Conservation (phyloP, 2,113 vertebrate genomes). For the Corythoichthys intestinalis region DNA sequence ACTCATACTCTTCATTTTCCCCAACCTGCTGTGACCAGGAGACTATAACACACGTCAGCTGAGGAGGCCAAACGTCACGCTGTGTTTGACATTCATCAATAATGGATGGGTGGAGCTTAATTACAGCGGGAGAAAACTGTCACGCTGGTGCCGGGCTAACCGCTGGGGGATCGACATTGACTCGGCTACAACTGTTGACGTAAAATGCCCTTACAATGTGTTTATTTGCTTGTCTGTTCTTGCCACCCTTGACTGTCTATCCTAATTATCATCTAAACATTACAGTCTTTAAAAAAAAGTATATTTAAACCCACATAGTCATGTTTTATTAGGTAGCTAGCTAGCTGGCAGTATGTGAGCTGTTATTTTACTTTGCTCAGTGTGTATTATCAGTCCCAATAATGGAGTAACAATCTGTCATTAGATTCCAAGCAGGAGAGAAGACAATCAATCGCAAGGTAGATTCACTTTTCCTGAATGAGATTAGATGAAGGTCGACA, state of each 20-base stretch:
- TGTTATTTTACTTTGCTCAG: background rate
- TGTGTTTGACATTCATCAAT: conserved; percentile 77
- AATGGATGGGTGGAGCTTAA: conserved; percentile 72
- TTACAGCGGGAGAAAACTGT: conserved; percentile 61
- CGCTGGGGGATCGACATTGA: conserved; percentile 48
- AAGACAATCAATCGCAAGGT: background rate
- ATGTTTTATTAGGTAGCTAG: background rate
- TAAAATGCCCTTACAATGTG: conserved; percentile 39
- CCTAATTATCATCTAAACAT: background rate
- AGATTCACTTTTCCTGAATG: conserved; percentile 33
- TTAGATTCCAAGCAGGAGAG: background rate
- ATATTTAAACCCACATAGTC: background rate
- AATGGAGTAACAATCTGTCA: background rate
- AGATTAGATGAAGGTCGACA: conserved; percentile 51
- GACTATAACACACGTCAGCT: conserved; percentile 47
- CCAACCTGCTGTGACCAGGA: conserved; percentile 44
- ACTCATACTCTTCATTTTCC: conserved; percentile 24
- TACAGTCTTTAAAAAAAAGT: background rate
- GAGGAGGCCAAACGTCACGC: conserved; percentile 63
- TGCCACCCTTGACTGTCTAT: background rate
- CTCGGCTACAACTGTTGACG: conserved; percentile 47
- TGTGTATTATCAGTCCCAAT: background rate
- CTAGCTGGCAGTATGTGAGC: background rate
- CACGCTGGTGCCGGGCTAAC: conserved; percentile 53
- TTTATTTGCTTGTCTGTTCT: background rate